Conservation (phyloP, 1,140 invertebrate species). For the Eueides isabella region DNA sequence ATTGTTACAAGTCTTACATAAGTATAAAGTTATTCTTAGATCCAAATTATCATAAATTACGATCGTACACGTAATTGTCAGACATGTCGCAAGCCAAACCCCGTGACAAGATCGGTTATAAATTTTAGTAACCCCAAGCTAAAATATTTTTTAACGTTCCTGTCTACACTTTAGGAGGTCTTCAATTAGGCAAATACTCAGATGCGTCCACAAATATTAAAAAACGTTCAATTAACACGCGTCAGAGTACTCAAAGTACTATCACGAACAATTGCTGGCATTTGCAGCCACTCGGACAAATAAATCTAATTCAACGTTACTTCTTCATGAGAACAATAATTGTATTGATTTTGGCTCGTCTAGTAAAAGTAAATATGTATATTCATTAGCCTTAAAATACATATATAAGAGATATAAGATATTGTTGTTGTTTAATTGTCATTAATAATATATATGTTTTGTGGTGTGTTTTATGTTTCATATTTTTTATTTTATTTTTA, state of each 20-base stretch:
- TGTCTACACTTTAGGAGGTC: slow-evolving; percentile 24
- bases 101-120: no score
- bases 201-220: slow-evolving; percentile 33
- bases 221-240: slow-evolving; percentile 41
- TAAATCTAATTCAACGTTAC: not conserved
- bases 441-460: not conserved
- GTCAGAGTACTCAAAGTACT: slow-evolving; percentile 25
- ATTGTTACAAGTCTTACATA: no score
- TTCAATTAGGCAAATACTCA: slow-evolving; percentile 1
- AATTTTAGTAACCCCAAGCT: no score
- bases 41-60: no score
- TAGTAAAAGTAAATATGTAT: not conserved
- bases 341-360: not conserved
- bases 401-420: not conserved
- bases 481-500: not conserved
- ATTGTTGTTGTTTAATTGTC: not conserved
- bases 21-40: no score
- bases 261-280: slow-evolving; percentile 11
- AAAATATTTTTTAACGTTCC: not conserved
- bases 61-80: no score
- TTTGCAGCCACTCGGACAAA: slow-evolving; percentile 15
- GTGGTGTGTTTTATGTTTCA: not conserved
- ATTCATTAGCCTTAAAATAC: not conserved
- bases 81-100: no score
- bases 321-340: not conserved